These are phyloP conservation scores for Aphaenogaster ashmeadi DNA, from an alignment of 1,140 invertebrate genomes.

Conservation along the genomic window DNA sequence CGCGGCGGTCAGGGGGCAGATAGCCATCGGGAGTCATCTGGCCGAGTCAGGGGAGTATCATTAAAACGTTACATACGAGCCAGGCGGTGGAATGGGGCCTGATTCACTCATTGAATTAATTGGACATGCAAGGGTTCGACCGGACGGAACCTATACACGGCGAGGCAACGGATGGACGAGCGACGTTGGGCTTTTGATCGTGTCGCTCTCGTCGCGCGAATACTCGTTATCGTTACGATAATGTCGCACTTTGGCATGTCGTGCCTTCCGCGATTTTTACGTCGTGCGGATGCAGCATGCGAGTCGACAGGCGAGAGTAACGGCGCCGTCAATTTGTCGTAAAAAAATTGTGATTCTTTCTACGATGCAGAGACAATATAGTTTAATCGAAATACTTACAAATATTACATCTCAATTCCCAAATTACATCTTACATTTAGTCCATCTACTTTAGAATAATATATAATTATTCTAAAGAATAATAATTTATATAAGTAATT, in stretches of 20 bases:
- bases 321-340: background rate
- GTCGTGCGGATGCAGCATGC: background rate
- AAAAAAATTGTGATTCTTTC: conserved; percentile 16
- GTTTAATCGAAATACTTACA: background rate
- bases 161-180: conserved; percentile 37
- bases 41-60: conserved; percentile 79
- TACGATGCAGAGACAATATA: background rate
- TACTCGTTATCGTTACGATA: conserved; percentile 62
- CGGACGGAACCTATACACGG: conserved; percentile 59
- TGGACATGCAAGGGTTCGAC: conserved; percentile 78
- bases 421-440: background rate
- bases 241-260: conserved; percentile 25
- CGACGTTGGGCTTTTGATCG: conserved; percentile 51
- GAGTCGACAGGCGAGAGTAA: conserved; percentile 7
- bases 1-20: conserved; percentile 85
- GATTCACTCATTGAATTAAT: conserved; percentile 85
- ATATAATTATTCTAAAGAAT: no score
- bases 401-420: background rate
- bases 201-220: conserved; percentile 42
- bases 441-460: background rate
- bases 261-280: conserved; percentile 18
- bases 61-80: conserved; percentile 82
- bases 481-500: background rate
- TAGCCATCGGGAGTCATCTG: conserved; percentile 86
- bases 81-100: conserved; percentile 66